phyloP scores from a whole-genome alignment of 2,797 vertebrate genomes.

The Xiphophorus birchmanni region DNA sequence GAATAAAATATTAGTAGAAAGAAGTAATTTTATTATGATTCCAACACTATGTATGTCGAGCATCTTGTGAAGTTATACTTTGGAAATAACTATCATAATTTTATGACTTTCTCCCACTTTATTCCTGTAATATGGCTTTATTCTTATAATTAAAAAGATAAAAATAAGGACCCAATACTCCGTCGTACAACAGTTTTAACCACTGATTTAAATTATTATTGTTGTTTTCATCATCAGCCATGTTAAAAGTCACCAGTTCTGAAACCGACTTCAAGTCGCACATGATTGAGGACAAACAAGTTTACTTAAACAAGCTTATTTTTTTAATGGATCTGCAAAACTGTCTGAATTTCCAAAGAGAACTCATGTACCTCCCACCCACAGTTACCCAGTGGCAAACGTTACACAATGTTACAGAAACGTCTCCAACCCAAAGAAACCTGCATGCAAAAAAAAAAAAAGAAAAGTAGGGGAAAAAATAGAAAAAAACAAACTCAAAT shows the following conservation, averaged over 20 bases:
- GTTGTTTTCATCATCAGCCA: neutral
- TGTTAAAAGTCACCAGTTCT: neutral
- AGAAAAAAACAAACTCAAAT: neutral
- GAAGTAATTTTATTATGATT: no score
- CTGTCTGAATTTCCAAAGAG: conserved; percentile 86
- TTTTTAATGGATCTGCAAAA: conserved; percentile 88
- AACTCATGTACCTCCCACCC: conserved; percentile 78
- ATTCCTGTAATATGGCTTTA: no score
- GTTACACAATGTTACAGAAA: conserved; percentile 80
- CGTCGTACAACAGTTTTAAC: neutral
- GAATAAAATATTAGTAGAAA: no score
- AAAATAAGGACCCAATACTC: no score
- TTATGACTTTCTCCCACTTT: no score
- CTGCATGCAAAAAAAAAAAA: conserved; percentile 79
- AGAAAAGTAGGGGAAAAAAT: neutral
- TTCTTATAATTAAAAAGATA: no score
- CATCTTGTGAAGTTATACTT: no score
- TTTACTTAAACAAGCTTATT: conserved; percentile 87
- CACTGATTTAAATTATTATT: neutral
- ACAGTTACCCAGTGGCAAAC: conserved; percentile 79
- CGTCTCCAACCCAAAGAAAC: conserved; percentile 80
- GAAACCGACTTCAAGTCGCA: conserved; percentile 6
- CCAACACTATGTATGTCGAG: no score
- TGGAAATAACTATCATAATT: no score
- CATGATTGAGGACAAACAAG: conserved; percentile 70